Percentiles rank a stretch among this genome's conserved stretches.
These are phyloP conservation scores for Orientallactaga sibirica DNA, from an alignment of 2,797 vertebrate genomes.

Conservation along the genomic window DNA sequence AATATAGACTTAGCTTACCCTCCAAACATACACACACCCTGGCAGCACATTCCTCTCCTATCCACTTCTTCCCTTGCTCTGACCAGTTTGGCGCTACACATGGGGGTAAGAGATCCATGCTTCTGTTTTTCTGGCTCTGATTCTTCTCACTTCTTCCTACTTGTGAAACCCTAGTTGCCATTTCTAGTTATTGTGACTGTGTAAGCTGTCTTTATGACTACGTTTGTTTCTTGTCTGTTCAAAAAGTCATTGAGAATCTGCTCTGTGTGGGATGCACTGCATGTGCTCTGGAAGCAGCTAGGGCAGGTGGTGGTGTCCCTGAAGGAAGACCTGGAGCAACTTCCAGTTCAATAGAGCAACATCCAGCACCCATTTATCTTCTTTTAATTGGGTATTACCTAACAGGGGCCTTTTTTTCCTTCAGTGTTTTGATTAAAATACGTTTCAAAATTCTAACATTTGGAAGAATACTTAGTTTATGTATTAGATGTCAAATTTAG, in stretches of 20 bases:
- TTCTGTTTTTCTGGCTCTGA: background rate
- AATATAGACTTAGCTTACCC: conserved; percentile 57
- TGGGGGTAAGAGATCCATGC: background rate
- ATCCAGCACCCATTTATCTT: background rate
- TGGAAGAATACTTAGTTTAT: background rate
- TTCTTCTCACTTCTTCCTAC: conserved; percentile 4
- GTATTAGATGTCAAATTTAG: background rate
- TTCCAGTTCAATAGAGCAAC: background rate
- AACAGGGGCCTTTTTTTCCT: background rate
- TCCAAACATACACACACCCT: background rate
- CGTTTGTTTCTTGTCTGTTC: background rate
- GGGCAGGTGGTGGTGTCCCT: background rate
- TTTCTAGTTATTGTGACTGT: background rate
- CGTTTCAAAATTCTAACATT: conserved; percentile 23
- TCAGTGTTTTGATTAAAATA: conserved; percentile 4
- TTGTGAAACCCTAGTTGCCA: background rate
- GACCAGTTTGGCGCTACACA: background rate
- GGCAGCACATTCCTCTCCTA: conserved; percentile 43
- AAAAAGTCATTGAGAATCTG: background rate
- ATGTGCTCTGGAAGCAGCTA: background rate
- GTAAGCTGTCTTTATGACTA: background rate
- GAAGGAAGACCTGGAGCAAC: background rate
- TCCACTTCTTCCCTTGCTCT: background rate
- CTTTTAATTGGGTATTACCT: background rate
- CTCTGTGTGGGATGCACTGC: accelerated